phyloP scores from a whole-genome alignment of 1,140 invertebrate species.

The Neuroterus valhalla region DNA sequence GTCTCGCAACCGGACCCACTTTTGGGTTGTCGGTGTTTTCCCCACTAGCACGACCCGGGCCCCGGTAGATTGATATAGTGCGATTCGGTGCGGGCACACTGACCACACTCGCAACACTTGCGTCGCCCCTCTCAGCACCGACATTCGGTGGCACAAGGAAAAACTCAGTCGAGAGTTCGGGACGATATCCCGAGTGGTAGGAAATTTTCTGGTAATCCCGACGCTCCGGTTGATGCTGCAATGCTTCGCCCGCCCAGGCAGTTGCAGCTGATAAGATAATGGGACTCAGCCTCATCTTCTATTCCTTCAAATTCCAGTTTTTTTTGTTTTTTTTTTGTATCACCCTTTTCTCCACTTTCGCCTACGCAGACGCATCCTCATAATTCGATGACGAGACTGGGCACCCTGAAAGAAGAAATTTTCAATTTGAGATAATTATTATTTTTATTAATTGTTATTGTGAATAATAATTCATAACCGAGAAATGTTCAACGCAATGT shows the following conservation, averaged over 20 bases:
- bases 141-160: conserved; percentile 79
- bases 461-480: too few relatives aligned
- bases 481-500: too few relatives aligned
- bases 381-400: not conserved
- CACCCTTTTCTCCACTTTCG: conserved; percentile 18
- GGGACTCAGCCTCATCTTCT: conserved; percentile 67
- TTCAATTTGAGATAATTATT: too few relatives aligned
- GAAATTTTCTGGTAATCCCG: conserved; percentile 39
- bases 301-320: not conserved
- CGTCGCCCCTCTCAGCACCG: conserved; percentile 56
- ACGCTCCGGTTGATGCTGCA: conserved; percentile 34
- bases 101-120: conserved; percentile 68
- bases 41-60: conserved; percentile 37
- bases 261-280: conserved; percentile 67
- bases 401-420: not conserved
- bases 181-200: conserved; percentile 40
- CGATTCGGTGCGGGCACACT: conserved; percentile 67
- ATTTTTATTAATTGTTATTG: too few relatives aligned
- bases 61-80: conserved; percentile 61
- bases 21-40: conserved; percentile 44
- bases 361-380: conserved; percentile 12
- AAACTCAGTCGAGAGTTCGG: conserved; percentile 86
- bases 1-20: conserved; percentile 43
- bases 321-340: not conserved
- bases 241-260: conserved; percentile 37